A percentile compares a stretch with the other conserved stretches of the same genome.
Evolutionary conservation across 2,888 invertebrate genomes (phyloP).

Genomic region (Lepidocyrtoides sp.): DNA sequence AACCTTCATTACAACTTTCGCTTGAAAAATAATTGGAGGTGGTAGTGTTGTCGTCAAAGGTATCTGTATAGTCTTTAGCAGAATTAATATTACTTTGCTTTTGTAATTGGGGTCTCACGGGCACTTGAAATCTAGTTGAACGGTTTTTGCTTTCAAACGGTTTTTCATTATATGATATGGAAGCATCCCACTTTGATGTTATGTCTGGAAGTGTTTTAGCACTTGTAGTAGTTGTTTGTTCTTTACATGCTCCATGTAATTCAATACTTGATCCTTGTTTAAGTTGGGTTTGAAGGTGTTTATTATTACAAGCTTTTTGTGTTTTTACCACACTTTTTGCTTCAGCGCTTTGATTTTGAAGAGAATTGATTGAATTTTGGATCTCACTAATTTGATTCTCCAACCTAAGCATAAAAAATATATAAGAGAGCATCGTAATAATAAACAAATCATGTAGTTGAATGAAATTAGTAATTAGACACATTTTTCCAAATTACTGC

Average conservation of each 20-base stretch:
- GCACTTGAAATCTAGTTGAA: neutral
- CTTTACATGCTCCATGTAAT: neutral
- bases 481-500: constrained; percentile 25
- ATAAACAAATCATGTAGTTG: no score
- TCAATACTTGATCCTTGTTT: neutral
- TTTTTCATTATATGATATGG: neutral
- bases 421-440: no score
- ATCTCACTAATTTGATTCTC: constrained; percentile 36
- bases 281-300: neutral
- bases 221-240: neutral
- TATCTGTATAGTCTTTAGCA: neutral
- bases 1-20: neutral
- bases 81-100: neutral
- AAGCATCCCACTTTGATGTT: neutral
- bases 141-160: neutral
- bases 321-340: neutral
- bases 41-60: neutral
- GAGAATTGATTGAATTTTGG: constrained; percentile 22
- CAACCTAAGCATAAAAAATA: constrained; percentile 37
- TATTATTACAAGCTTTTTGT: neutral
- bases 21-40: neutral
- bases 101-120: constrained; percentile 12
- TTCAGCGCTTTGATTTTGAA: constrained; percentile 25
- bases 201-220: neutral
- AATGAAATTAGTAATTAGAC: neutral